A percentile compares a stretch with the other conserved stretches of the same genome.
Conservation (phyloP, 2,113 vertebrate species). For the Promerops cafer region DNA sequence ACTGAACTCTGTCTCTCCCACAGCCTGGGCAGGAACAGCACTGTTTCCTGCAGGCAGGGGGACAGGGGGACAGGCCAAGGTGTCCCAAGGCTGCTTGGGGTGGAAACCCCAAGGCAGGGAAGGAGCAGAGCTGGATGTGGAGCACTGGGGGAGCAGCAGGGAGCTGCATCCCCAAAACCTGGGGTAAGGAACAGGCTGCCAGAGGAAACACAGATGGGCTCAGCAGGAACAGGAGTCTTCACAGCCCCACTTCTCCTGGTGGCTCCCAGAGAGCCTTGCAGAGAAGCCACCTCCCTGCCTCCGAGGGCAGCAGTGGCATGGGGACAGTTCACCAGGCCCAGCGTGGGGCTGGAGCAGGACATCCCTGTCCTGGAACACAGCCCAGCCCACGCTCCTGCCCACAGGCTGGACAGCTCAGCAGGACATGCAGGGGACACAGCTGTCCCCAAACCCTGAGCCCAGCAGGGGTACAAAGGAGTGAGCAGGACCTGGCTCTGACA, state of each 20-base stretch:
- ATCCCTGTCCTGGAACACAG: neutral
- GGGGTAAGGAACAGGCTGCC: neutral
- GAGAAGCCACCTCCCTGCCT: neutral
- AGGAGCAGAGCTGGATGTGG: neutral
- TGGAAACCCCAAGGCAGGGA: neutral
- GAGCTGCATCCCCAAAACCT: neutral
- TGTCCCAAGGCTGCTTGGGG: neutral
- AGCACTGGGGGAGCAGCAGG: neutral
- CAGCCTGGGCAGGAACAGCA: neutral
- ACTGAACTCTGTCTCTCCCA: neutral
- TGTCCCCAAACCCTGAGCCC: neutral
- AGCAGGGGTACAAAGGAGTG: fast-evolving
- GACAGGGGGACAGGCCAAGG: neutral
- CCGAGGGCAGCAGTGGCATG: fast-evolving
- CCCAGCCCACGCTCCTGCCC: neutral
- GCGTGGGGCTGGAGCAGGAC: neutral
- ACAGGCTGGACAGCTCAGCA: neutral
- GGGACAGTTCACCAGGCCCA: neutral
- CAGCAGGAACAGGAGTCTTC: fast-evolving
- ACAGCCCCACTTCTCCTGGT: neutral
- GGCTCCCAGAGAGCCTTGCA: neutral
- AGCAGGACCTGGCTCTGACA: neutral
- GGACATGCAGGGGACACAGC: neutral
- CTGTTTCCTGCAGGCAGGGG: neutral
- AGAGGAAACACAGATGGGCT: neutral